Evolutionary conservation across 2,113 vertebrate genomes (phyloP).

Genomic region (Callopanchax toddi): DNA sequence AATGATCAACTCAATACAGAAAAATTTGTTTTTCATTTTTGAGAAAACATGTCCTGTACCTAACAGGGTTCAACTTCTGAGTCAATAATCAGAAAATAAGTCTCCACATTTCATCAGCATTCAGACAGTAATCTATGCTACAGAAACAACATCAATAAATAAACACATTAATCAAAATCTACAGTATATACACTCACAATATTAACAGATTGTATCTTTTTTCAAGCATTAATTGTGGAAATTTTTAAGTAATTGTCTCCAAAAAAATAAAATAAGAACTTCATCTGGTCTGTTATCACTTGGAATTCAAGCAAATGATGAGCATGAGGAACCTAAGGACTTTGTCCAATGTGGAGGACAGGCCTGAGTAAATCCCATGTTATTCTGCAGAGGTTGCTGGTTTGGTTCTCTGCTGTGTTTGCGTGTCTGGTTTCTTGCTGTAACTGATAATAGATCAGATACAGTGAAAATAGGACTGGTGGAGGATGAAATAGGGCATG

Average conservation of each 20-base stretch:
- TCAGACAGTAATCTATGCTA: neutral
- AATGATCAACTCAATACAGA: no score
- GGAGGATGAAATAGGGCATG: constrained; percentile 68
- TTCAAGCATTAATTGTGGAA: neutral
- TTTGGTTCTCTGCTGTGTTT: constrained; percentile 17
- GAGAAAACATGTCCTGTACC: no score
- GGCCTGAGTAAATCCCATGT: neutral
- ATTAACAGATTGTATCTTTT: no score
- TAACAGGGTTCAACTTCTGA: no score
- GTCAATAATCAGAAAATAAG: no score
- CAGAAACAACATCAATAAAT: no score
- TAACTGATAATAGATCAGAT: constrained; percentile 48
- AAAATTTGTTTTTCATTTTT: no score
- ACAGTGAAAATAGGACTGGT: constrained; percentile 57
- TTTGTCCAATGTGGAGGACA: neutral
- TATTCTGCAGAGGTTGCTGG: constrained; percentile 9
- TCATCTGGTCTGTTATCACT: no score
- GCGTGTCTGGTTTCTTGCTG: constrained; percentile 28
- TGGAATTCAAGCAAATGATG: no score
- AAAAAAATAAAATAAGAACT: neutral
- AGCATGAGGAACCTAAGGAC: no score
- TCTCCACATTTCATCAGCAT: neutral
- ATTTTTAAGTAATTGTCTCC: neutral
- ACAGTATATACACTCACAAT: no score
- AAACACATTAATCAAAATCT: no score